Evolutionary conservation across 2,888 invertebrate species (phyloP), one percentile per base, ranked within the genome.

Genomic region (Meiosimyza platycephala): DNA sequence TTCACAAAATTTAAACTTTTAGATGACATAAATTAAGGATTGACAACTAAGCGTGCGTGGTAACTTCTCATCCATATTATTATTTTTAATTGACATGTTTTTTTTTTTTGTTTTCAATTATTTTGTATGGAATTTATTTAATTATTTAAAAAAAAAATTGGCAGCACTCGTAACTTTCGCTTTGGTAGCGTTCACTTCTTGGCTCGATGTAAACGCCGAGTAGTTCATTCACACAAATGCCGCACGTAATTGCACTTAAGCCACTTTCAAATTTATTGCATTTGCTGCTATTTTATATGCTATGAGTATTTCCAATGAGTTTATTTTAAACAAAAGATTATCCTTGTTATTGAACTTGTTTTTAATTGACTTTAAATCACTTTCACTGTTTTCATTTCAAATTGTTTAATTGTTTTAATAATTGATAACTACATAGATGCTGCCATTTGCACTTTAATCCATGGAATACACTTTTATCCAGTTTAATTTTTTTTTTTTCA

Each of bases 141-240:
- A 57, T 57, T 18, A 11, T 40, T 9, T 40, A 7, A 40, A 40
- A 40, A 40, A 40, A 40, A 40, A 40, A 40, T 40, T 40, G 40
- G 40, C 40, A 4, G 9, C 40, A 40, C 40, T 40, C 40, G 6
- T 33, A 55, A 64, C 71, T 71, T 71, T 71, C 71, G 71, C 71
- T 71, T 71, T 71, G 18, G 11, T 68, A 50, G 12, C 33, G 22
- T 55, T 71, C 48, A 63, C 54, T 50, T 64, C 57, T 71, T 52
- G 71, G 65, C 64, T 51, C 62, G 22, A 18, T 28, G 57, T 13
- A 16, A 18, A 15, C 2, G 40, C 40, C 16, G 11, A 6, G 64
- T 50, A 65, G 71, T 64, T 65, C 71, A 50, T 64, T 70, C 70
- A 70, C 70, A 51, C 33, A 55, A 54, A 47, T 7, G 52, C 33